Evolutionary conservation across 2,113 vertebrate genomes (phyloP).

Genomic region (Hydrolagus affinis): DNA sequence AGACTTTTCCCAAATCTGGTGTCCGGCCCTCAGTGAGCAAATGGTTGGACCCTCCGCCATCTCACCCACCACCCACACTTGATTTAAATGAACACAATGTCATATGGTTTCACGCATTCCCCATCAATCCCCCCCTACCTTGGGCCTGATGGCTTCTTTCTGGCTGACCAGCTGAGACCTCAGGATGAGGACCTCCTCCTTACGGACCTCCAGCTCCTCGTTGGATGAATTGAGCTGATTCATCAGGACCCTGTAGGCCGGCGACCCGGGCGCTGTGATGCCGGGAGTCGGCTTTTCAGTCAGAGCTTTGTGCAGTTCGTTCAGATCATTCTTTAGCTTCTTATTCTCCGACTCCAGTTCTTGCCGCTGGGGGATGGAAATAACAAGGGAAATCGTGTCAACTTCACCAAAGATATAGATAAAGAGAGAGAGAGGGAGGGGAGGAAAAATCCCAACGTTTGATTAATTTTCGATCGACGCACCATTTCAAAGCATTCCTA

Average conservation of each 20-base stretch:
- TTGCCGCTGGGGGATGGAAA: slow-evolving; percentile 65
- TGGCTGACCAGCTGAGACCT: slow-evolving; percentile 95
- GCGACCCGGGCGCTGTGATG: slow-evolving; percentile 71
- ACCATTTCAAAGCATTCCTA: no score
- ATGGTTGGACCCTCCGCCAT: no score
- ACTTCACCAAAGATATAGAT: no score
- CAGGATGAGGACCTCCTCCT: slow-evolving; percentile 93
- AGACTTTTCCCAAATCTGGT: no score
- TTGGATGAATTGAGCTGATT: slow-evolving; percentile 84
- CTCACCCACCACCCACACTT: no score
- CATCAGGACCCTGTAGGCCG: slow-evolving; percentile 83
- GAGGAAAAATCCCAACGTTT: no score
- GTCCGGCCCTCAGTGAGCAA: no score
- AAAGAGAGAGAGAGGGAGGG: no score
- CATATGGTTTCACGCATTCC: slow-evolving; percentile 8
- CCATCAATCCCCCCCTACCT: slow-evolving; percentile 55
- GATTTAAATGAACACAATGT: background rate
- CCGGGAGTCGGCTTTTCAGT: slow-evolving; percentile 61
- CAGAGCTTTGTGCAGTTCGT: slow-evolving; percentile 78
- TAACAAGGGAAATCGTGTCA: no score
- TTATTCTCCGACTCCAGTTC: slow-evolving; percentile 97
- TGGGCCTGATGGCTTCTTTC: slow-evolving; percentile 87
- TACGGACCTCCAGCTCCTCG: slow-evolving; percentile 91
- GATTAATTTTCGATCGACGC: no score
- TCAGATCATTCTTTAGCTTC: slow-evolving; percentile 86